phyloP scores from a whole-genome alignment of 2,888 invertebrate genomes.

The Cybosia mesomella region DNA sequence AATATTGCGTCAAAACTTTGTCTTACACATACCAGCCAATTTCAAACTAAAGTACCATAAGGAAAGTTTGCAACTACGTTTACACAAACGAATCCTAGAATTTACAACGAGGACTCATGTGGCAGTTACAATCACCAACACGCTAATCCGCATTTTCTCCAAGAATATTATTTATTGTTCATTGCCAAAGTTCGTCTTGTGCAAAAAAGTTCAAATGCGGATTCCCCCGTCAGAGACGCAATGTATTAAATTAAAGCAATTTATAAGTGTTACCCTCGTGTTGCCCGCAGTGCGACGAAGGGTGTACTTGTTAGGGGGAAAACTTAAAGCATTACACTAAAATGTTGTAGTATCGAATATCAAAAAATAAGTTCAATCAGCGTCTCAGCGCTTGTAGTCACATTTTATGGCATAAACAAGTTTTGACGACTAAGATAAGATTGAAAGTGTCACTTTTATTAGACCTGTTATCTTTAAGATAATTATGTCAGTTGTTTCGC shows the following conservation, averaged over 20 bases:
- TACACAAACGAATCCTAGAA: not conserved
- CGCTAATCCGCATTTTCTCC: conserved; percentile 8
- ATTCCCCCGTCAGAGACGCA: conserved; percentile 54
- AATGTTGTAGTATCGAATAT: conserved; percentile 54
- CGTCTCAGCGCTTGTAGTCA: conserved; percentile 36
- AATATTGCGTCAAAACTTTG: not conserved
- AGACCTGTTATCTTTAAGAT: not conserved
- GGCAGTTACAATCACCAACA: conserved; percentile 14
- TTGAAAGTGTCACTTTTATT: not conserved
- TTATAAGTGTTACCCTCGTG: conserved; percentile 74
- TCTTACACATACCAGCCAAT: not conserved
- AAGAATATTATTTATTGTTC: conserved; percentile 56
- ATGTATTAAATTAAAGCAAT: conserved; percentile 82
- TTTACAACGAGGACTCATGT: not conserved
- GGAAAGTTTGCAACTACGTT: not conserved
- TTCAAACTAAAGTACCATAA: not conserved
- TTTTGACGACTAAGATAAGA: not conserved
- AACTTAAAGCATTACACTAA: conserved; percentile 55
- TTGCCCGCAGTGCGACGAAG: conserved; percentile 64
- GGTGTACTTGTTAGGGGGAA: conserved; percentile 53
- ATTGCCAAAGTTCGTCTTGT: conserved; percentile 52
- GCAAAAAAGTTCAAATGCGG: conserved; percentile 60
- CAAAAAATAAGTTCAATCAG: conserved; percentile 41
- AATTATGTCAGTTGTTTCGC: too few species aligned
- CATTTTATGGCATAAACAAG: not conserved